Base-by-base conservation (phyloP, 2,113 vertebrate genomes). In the Cephalopholis sonnerati region DNA sequence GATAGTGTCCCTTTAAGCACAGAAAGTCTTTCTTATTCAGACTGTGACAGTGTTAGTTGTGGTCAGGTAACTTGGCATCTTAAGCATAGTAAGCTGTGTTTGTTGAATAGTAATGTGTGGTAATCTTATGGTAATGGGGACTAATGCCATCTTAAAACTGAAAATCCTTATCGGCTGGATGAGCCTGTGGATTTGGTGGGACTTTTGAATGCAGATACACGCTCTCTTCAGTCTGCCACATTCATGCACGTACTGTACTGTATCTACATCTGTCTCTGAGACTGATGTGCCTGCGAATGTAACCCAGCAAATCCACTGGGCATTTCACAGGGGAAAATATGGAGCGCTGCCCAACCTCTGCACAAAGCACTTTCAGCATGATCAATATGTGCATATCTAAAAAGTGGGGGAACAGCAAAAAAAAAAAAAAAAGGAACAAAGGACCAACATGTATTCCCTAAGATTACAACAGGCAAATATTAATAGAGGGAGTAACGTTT, bases 141-240 rank as follows among this genome's bases (percentile, higher is more conserved):
- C 77, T 70, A 69, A 88, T 80, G 64, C 68, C 24, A 77, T 87
- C 82, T 78, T 90, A 89, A 92, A 89, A 87, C 70, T 72, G 74
- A 73, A 89, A 91, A 91, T 89, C 89, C 92, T 91, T 75, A 50
- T 69, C 79, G 92, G 90, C 66, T 90, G 91, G 93, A 83, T 44
- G 88, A 89, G 78, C 84, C 62, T 57, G 41, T 84, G 90, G 91
- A 93, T 92, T 93, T 92, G 76, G 78, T 83, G 89, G 76, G 74
- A 82, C 59, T 79, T 81, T 69, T 74, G 81, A 89, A 79, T 84
- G 74, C 39, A 77, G 77, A 89, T 77, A 36, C 79, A 48, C 1
- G 4, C 64, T 44, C 48, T 22, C 65, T 59, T 74, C 39, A 39
- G 58, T 74, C 72, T 71, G 66, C 24, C 75, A 74, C 82, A 71